Evolutionary conservation across 92 coral and sea anemone species (phyloP), one percentile per base, ranked within the genome.

Genomic region (Hydrozoanthus gracilis): DNA sequence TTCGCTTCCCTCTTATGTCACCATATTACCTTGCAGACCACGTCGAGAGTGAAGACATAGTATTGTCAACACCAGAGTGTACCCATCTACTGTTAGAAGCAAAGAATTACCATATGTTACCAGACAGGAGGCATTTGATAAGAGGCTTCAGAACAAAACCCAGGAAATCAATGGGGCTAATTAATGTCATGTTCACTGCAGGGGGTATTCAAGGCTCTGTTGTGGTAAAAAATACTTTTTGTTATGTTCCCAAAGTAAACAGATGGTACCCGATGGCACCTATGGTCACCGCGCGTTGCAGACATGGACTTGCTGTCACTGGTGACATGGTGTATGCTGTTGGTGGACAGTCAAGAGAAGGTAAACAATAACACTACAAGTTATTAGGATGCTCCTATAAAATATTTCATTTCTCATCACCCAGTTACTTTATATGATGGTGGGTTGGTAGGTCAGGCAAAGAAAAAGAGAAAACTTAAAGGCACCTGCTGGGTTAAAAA

Each of bases 321-420:
- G 98, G 99, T 8, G 99, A 97, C 74, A 95, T 97, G 98, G 99
- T 97, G 55, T 97, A 97, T 89, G 97, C 99, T 27, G 99, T 97
- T 44, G 99, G 99, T 75, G 99, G 99, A 7, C 99, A 97, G 93
- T 97, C 98, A 7, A 86, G 98, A 60, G 99, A 97, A 86, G 99
- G 99, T 97, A 55, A 77, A 88, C 39, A 49, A 4, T 15, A 58
- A 8, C 0, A 9, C 12, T 58, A 11, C 3, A 8, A 11, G 60
- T 16, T 58, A 16, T 14, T 58, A 3, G 3, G 3, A 14, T 58
- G 39, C 39, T 27, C 39, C 39, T 27, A 27, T 27, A 27, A 27
- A 27, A 27, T 27, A 0, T 27, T 27, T 27, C 39, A 27, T 27
- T 27, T 27, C 39, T 27, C 39, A 27, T 27, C 2, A 27, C 39